Evolutionary conservation across 2,888 invertebrate genomes (phyloP), one percentile per base, ranked within the genome.

Genomic region (Harpalus rufipes): DNA sequence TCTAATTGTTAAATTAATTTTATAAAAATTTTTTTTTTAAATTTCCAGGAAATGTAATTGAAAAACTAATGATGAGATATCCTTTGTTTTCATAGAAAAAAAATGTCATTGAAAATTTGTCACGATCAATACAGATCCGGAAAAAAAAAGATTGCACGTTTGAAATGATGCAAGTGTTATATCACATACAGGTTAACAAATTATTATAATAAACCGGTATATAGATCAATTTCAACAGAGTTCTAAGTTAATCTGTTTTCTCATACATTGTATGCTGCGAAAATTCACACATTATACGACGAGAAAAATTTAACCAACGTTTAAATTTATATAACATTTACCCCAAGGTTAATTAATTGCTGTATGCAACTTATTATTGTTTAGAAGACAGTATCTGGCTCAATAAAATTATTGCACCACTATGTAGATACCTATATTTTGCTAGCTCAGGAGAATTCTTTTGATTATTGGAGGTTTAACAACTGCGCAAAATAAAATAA

Each of bases 211-310:
- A 68, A 68, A 68, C 68, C 25, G 39, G 41, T 78, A 78, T 56
- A 78, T 58, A 78, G 78, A 78, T 78, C 78, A 78, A 58, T 78
- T 78, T 78, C 78, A 58, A 78, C 78, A 78, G 74, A 74, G 10
- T 21, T 78, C 21, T 78, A 78, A 78, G 25, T 32, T 58, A 78
- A 25, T 56, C 32, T 25, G 21, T 56, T 25, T 78, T 78, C 78
- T 58, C 78, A 78, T 58, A 25, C 25, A 58, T 78, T 78, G 58
- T 78, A 56, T 58, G 78, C 32, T 78, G 58, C 58, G 78, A 78
- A 78, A 58, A 58, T 78, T 78, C 78, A 78, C 78, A 78, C 78
- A 78, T 58, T 18, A 10, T 14, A 59, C 16, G 16, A 68, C 68
- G 68, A 68, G 39, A 68, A 68, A 51, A 32, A 39, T 68, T n/a